Evolutionary conservation across 2,888 invertebrate species (phyloP).

Genomic region (Heliconius ismenius): DNA sequence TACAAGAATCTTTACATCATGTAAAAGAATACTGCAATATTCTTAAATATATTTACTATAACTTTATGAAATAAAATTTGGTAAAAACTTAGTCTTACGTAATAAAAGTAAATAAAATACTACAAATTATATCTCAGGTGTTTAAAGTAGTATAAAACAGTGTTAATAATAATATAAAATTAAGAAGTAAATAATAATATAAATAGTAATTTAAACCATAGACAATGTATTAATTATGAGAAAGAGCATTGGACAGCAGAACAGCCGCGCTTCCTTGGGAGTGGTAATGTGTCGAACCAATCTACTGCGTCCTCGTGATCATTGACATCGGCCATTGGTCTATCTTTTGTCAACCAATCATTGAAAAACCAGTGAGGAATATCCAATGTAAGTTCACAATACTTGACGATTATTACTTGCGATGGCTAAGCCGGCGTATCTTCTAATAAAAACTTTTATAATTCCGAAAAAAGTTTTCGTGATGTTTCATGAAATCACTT

Average conservation of each 20-base stretch:
- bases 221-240: conserved; percentile 73
- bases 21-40: too few species aligned
- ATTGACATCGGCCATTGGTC: conserved; percentile 92
- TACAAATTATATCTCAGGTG: background rate
- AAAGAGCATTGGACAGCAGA: conserved; percentile 71
- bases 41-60: too few species aligned
- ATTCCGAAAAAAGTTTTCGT: conserved; percentile 47
- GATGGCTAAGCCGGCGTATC: conserved; percentile 55
- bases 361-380: conserved; percentile 87
- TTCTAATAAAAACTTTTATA: conserved; percentile 51
- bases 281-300: conserved; percentile 84
- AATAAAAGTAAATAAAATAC: background rate
- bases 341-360: conserved; percentile 94
- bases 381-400: conserved; percentile 78
- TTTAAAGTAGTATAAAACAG: background rate
- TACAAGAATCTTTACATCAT: too few species aligned
- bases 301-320: conserved; percentile 88
- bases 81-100: background rate
- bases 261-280: conserved; percentile 79
- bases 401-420: conserved; percentile 64
- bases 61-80: too few species aligned
- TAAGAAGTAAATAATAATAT: background rate
- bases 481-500: conserved; percentile 60
- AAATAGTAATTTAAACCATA: conserved; percentile 53
- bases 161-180: background rate